Base-by-base conservation (phyloP, 2,797 vertebrate genomes). In the Ptychadena robeensis region DNA sequence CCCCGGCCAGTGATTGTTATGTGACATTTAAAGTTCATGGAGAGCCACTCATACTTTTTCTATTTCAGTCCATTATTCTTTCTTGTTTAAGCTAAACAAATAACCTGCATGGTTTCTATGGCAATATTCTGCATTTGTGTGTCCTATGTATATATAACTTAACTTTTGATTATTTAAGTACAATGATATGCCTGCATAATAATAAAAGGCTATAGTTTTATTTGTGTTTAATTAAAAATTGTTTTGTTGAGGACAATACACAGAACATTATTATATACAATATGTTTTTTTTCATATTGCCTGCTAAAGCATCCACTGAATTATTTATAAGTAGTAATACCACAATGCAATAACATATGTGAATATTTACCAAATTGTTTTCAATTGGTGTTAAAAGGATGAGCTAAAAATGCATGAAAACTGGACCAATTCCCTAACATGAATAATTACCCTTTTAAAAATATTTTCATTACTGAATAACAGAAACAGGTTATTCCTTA, bases 11-110 rank as follows among this genome's bases (percentile, higher is more conserved):
- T 8, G 59, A 25, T 61, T 61, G n/a, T 61, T 61, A 25, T 4
- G 25, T 61, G 59, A 61, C 59, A 61, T 61, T 61, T 61, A 61
- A 61, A 61, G 59, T 61, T 61, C 59, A 61, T 25, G 27, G 25
- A 61, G 59, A 27, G n/a, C 25, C 28, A 27, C 59, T 27, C 59
- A 61, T 61, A 61, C 25, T 61, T 61, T 61, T 61, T 28, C 59
- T 61, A 61, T 61, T 61, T 61, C 28, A 27, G 44, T 61, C 59
- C 27, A 61, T 9, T 27, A 27, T 61, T 61, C 59, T 61, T 25
- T 28, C 59, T 28, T 61, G 59, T 61, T 61, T 61, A 28, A 61
- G 59, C 59, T 61, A 61, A 61, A 61, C 12, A 61, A 27, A 61
- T 61, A 61, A 25, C 59, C 59, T 10, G 9, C 59, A 10, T 25